Evolutionary conservation across 2,797 vertebrate genomes (phyloP).

Genomic region (Gymnothorax reevesii): DNA sequence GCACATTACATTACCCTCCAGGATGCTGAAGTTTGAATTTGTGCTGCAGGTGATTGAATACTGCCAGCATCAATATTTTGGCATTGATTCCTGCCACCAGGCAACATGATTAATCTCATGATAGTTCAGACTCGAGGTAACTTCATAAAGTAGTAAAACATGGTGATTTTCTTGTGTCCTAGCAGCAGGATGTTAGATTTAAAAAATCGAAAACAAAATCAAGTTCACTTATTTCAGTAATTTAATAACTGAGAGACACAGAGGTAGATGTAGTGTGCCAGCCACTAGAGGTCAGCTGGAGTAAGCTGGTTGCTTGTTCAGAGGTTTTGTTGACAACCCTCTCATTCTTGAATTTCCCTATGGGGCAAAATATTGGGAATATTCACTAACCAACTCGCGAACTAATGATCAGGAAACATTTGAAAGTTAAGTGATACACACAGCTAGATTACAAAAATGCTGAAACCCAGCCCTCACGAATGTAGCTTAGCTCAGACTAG

Average conservation of each 20-base stretch:
- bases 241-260: too few relatives aligned
- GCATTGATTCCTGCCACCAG: neutral
- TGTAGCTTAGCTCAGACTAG: neutral
- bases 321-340: neutral
- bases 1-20: neutral
- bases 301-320: neutral
- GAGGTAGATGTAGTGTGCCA: neutral
- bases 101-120: neutral
- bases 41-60: neutral
- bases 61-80: neutral
- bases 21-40: neutral
- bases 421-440: neutral
- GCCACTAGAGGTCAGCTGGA: neutral
- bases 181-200: neutral
- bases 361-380: neutral
- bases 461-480: neutral
- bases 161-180: neutral
- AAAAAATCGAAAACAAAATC: neutral
- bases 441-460: neutral
- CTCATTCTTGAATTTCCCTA: neutral
- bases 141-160: neutral
- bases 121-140: neutral
- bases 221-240: neutral
- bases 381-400: neutral
- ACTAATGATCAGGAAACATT: neutral